Evolutionary conservation across 2,888 invertebrate genomes (phyloP).

Genomic region (Megamerina dolium): DNA sequence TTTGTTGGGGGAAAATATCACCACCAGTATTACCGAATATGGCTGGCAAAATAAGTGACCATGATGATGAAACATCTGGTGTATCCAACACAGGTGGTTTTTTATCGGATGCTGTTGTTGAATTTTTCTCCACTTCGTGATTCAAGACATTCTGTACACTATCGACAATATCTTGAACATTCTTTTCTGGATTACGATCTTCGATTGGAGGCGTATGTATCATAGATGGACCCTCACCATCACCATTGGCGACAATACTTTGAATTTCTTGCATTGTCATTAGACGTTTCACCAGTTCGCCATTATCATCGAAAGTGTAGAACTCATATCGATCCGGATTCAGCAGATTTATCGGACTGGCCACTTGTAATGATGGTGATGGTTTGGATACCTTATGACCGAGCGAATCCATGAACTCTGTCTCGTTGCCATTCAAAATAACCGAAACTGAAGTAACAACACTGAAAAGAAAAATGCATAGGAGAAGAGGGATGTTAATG

Average conservation of each 20-base stretch:
- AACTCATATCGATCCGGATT: slow-evolving; percentile 82
- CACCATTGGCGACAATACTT: slow-evolving; percentile 76
- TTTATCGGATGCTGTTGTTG: slow-evolving; percentile 42
- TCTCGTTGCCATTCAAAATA: slow-evolving; percentile 55
- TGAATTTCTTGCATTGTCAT: slow-evolving; percentile 84
- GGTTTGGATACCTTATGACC: slow-evolving; percentile 64
- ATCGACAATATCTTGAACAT: slow-evolving; percentile 73
- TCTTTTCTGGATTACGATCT: slow-evolving; percentile 57
- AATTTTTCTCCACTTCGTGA: slow-evolving; percentile 62
- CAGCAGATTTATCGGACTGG: slow-evolving; percentile 73
- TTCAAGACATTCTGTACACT: slow-evolving; percentile 79
- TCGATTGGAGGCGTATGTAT: slow-evolving; percentile 39
- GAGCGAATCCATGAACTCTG: slow-evolving; percentile 63
- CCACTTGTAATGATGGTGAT: slow-evolving; percentile 57
- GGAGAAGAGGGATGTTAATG: slow-evolving; percentile 9
- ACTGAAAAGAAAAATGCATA: slow-evolving; percentile 47
- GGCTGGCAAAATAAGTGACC: slow-evolving; percentile 77
- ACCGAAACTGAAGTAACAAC: slow-evolving; percentile 63
- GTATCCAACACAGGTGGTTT: slow-evolving; percentile 55
- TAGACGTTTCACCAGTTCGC: slow-evolving; percentile 72
- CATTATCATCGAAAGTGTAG: slow-evolving; percentile 78
- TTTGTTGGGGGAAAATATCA: slow-evolving; percentile 56
- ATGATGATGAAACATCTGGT: slow-evolving; percentile 68
- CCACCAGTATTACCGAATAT: slow-evolving; percentile 68
- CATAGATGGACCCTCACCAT: slow-evolving; percentile 56